These are phyloP conservation scores for Cenopis cana DNA, from an alignment of 2,888 invertebrate species.

Conservation along the genomic window DNA sequence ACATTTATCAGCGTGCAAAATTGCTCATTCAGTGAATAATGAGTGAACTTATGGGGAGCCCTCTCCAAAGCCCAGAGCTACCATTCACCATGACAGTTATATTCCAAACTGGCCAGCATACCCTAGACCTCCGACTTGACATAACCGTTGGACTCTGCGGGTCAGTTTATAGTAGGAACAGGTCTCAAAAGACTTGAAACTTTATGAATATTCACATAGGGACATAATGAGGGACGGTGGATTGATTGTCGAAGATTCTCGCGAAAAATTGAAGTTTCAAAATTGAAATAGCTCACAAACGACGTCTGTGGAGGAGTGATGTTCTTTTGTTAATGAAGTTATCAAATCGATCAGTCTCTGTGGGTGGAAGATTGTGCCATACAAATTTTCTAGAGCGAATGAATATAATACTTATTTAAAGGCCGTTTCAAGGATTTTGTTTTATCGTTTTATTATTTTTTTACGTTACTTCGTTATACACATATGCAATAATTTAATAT, in stretches of 20 bases:
- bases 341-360: background rate
- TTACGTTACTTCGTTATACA: no score
- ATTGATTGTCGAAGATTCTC: conserved; percentile 38
- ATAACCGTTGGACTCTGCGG: background rate
- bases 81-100: background rate
- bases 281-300: conserved; percentile 39
- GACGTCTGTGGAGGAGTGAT: conserved; percentile 3
- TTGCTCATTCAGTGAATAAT: conserved; percentile 50
- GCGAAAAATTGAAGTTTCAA: conserved; percentile 43
- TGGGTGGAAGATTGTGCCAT: background rate
- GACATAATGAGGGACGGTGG: conserved; percentile 37
- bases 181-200: background rate
- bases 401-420: no score
- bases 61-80: background rate
- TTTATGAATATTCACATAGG: background rate
- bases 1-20: conserved; percentile 48
- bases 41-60: conserved; percentile 45
- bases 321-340: conserved; percentile 6
- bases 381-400: background rate
- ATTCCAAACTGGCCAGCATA: background rate
- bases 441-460: no score
- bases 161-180: background rate
- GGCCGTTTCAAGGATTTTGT: no score
- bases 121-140: background rate
- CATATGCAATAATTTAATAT: no score